Base-by-base conservation (phyloP, 2,797 vertebrate genomes). In the Diplodus sargus region DNA sequence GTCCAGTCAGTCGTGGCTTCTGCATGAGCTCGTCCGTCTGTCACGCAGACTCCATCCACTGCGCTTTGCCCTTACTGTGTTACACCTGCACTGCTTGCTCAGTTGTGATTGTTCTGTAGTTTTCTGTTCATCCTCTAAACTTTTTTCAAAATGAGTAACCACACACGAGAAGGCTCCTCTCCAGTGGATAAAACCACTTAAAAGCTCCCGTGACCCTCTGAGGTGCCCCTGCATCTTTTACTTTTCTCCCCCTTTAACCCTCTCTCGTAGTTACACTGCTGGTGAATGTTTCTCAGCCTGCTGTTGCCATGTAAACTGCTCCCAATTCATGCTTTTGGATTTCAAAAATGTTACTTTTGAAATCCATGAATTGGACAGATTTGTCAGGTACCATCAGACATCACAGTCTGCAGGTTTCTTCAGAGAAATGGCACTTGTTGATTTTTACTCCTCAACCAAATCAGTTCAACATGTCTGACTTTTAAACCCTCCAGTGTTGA, bases 221-320 rank as follows among this genome's bases (percentile, higher is more conserved):
- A 79, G 73, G 59, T 69, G 59, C 79, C 53, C 60, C 30, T 13
- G 54, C 73, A 69, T 80, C 64, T 79, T 76, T 59, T 66, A 23
- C 78, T 76, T 58, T 45, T 42, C 60, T 79, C 78, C 78, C 23
- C 52, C 66, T 83, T 3, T 28, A 78, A 85, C 80, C 74, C 78
- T 85, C 60, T 78, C 69, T 61, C 18, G 68, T 54, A 58, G 30
- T 77, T 73, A 83, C 79, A 72, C 51, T 53, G 70, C 18, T 78
- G 39, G 3, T 82, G 73, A 82, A 81, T 88, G 78, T 85, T 83
- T 79, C 69, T 72, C 65, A 59, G 78, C 67, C 72, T 87, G 74
- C 74, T 88, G 78, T 88, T 89, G 85, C 89, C 79, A 78, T 86
- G 83, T 87, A 81, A 93, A 76, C 86, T 83, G 64, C 39, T 51